phyloP scores from a whole-genome alignment of 2,113 vertebrate genomes.

The Rhizomys pruinosus region DNA sequence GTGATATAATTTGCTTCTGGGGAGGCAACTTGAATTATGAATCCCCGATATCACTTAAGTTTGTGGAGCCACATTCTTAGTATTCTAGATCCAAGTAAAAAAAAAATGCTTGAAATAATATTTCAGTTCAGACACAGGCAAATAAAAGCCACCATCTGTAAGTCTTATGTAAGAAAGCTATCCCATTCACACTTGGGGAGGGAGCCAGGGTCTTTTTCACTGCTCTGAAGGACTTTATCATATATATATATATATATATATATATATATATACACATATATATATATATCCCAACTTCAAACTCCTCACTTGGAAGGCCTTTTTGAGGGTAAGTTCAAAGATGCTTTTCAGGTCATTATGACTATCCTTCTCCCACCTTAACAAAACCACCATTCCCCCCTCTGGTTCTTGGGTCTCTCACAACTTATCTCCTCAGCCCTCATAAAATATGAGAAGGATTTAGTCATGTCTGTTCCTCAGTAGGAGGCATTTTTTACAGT shows the following conservation, averaged over 20 bases:
- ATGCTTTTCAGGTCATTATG: not conserved
- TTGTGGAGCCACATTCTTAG: not conserved
- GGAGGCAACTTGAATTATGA: not conserved
- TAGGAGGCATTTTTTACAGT: not conserved
- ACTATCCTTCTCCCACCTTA: not conserved
- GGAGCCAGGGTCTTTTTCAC: accelerated
- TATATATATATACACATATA: no score
- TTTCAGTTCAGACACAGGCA: not conserved
- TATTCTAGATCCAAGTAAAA: not conserved
- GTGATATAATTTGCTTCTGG: not conserved
- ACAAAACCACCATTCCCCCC: not conserved
- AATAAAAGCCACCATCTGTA: not conserved
- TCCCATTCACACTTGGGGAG: accelerated
- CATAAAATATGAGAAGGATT: not conserved
- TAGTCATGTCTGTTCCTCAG: not conserved
- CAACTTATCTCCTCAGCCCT: no score
- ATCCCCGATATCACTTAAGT: not conserved
- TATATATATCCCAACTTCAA: not conserved
- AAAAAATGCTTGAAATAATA: not conserved
- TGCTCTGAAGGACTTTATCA: not conserved
- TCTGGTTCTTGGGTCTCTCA: no score
- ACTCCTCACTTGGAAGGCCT: not conserved
- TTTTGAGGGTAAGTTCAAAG: not conserved
- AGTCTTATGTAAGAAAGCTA: not conserved
- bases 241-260: not conserved